Base-by-base conservation (phyloP, 2,888 invertebrate genomes). In the Ochropleura leucogaster region DNA sequence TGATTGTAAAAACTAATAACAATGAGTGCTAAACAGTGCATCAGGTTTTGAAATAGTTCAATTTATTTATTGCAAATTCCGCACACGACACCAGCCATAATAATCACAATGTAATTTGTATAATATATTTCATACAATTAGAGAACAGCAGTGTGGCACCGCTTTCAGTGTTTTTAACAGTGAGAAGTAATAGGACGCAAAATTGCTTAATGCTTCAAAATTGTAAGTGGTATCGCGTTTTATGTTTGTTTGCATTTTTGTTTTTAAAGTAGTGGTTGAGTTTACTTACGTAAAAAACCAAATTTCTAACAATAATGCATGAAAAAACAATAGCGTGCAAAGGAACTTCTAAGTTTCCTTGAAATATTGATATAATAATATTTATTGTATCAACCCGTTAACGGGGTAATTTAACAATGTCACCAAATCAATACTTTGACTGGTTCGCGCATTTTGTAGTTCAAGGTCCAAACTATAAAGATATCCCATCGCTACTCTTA, bases 21-120 rank as follows among this genome's bases (percentile, higher is more conserved):
- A 92, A 91, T 90, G 93, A 89, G 88, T 84, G 85, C 83, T 89
- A 89, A 89, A 91, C 89, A 90, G 94, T 93, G 93, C 90, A 91
- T 90, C 95, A 96, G 96, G 95, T 96, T 94, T 91, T 95, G 92
- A 80, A 94, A 92, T 85, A 93, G 88, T 93, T 93, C 84, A 93
- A 92, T 92, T n/a, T 92, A 91, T 92, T 93, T 92, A 91, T 93
- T 90, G 90, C 92, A 92, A 94, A 92, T 92, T 82, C 93, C 91
- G 95, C 96, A 96, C 96, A 90, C 90, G 90, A 92, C 95, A 95
- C 95, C 89, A 95, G 93, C 92, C 92, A 94, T 92, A 92, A 89
- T 90, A 91, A 90, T 92, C 95, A 94, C 96, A 96, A 96, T 95
- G 95, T 95, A 96, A 96, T 95, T 94, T 93, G 90, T 92, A 92